These are phyloP conservation scores for Theristicus caerulescens DNA, from an alignment of 2,113 vertebrate species.

Conservation along the genomic window DNA sequence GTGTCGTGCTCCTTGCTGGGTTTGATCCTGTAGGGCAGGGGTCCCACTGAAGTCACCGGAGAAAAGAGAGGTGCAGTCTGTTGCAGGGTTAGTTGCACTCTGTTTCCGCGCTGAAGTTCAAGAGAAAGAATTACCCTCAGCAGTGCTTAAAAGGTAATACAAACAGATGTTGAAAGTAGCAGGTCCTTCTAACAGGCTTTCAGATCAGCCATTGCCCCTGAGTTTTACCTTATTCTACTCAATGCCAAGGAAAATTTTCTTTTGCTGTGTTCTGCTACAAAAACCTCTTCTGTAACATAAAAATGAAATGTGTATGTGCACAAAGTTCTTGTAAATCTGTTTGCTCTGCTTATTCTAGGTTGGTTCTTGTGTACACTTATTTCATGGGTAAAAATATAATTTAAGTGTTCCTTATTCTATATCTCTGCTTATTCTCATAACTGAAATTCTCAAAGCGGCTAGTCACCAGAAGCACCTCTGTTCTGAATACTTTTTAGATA, in stretches of 20 bases:
- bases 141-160: neutral
- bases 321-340: neutral
- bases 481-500: neutral
- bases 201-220: neutral
- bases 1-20: neutral
- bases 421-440: neutral
- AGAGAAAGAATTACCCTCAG: neutral
- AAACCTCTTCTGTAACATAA: neutral
- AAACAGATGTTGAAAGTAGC: neutral
- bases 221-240: neutral
- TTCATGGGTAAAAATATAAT: neutral
- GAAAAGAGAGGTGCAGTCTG: neutral
- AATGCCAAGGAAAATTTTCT: neutral
- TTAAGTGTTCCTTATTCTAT: neutral
- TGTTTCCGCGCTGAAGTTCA: neutral
- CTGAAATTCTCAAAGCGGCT: neutral
- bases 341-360: neutral
- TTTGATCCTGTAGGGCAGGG: neutral
- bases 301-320: neutral
- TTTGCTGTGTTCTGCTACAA: neutral
- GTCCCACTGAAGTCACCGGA: neutral
- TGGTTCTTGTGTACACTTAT: neutral
- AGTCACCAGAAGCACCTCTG: neutral
- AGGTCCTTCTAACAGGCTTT: neutral
- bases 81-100: neutral